Base-by-base conservation (phyloP, 2,888 invertebrate genomes). In the Trichacis sp. region DNA sequence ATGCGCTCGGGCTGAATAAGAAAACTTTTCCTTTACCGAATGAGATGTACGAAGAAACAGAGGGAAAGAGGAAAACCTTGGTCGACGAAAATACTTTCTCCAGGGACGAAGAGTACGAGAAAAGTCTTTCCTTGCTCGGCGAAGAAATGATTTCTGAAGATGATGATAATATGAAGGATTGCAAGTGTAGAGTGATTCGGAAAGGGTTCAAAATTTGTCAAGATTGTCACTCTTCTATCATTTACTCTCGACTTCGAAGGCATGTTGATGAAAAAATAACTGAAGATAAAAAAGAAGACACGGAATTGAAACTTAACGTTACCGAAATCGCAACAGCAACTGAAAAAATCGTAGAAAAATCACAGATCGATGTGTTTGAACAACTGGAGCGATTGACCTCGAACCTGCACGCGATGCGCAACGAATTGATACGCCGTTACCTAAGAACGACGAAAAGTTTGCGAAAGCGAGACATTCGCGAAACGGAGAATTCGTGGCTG, bases 111-210 rank as follows among this genome's bases (percentile, higher is more conserved):
- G 15, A 30, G 14, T 18, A 50, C 19, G 43, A 46, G 2, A 15
- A 12, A 2, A 64, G 71, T 43, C 4, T n/a, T 14, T 45, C 53
- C n/a, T 50, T 75, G 6, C 55, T 79, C 1, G 64, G 73, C 20
- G 54, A 68, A 3, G 81, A 82, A 52, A 81, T 81, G 80, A 73
- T 80, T 19, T 56, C 72, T 8, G 72, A 78, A 46, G 78, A 78
- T 38, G 73, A 76, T 11, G 68, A 69, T 18, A 78, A 81, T 29
- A 59, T 69, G 12, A 74, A 66, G 20, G 76, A 79, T 20, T 77
- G 77, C 47, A 70, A 77, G 3, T 78, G 77, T 29, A 73, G 81
- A 51, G 74, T 78, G 0, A 74, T 75, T 46, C 71, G 80, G 62
- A 62, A 43, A 14, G 33, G n/a, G 5, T 1, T 14, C 0, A 54